Evolutionary conservation across 1,140 invertebrate genomes (phyloP), one percentile per base, ranked within the genome.

Genomic region (Leguminivora glycinivorella): DNA sequence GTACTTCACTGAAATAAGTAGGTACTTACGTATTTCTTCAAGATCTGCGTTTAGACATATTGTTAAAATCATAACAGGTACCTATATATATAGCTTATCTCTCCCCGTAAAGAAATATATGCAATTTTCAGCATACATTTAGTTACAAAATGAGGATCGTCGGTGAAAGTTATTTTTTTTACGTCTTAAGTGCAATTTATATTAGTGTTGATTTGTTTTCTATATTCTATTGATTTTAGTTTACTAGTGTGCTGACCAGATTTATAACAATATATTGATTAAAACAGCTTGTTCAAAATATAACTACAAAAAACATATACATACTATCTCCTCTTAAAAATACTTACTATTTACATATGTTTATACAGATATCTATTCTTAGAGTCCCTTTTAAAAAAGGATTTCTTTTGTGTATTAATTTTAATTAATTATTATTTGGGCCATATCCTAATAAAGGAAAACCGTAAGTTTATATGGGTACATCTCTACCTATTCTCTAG

Each of bases 221-320:
- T 86, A 88, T 87, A 85, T 89, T 89, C 83, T 87, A 85, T 88
- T 83, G 74, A 82, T 72, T 78, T 72, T 87, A 82, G 78, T 84
- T 83, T 81, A 80, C 79, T 83, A 71, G 72, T 76, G 71, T 75
- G 72, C 69, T 75, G 73, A 72, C 71, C 70, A 75, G 67, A 75
- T 70, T 47, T 66, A 70, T 63, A 63, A 63, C 58, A 29, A 19
- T 52, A 63, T 63, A 52, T 17, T 63, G 24, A 29, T 29, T 29
- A 19, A 29, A 29, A 14, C 58, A n/a, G 24, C 58, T 63, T 63
- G 58, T 63, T 63, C 58, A 63, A 29, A 63, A 63, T 63, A 31
- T 29, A 52, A 22, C 7, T 22, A 22, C 6, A 22, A 22, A 52
- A 52, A 22, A 47, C 43, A 47, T 19, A 52, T 12, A 47, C 43